Evolutionary conservation across 2,888 invertebrate genomes (phyloP), one percentile per base, ranked within the genome.

Genomic region (Synergus japonicus): DNA sequence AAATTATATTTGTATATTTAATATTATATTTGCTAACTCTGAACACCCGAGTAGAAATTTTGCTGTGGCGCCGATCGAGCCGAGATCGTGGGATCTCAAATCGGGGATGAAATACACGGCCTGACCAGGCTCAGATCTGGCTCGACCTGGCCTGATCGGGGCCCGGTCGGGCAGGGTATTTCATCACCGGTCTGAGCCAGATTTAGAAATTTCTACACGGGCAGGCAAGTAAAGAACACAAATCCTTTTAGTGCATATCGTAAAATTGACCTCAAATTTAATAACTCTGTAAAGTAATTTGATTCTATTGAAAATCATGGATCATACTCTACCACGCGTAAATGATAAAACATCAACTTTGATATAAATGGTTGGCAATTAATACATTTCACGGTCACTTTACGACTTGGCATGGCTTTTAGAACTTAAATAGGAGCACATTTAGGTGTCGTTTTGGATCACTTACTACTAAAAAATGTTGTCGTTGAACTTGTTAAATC

Each of bases 381-480:
- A 37, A 49, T 73, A 54, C 10, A 49, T 73, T 73, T 54, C 37
- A 54, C 37, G 54, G 15, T 22, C 69, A 49, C 37, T 69, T 69
- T 69, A 69, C 29, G 69, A 69, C 69, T 49, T 49, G 69, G 15
- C 22, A 29, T 22, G 49, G 46, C 49, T 69, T 69, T 69, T 49
- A 69, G 49, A 15, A 49, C 49, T 10, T 69, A 69, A 49, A 49
- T 49, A 8, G 69, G 44, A 49, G 12, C 13, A 18, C 18, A 69
- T 69, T 22, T 49, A 46, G 49, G 7, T 18, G 13, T 49, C 7
- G 29, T 29, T 69, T 29, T 13, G 22, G 18, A 22, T 60, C 60
- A 63, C 63, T 29, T 29, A 58, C 0, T 18, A 63, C 63, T 13
- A 63, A 63, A 63, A 60, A 60, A 63, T 22, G 12, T 29, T 29